A percentile compares a stretch with the other conserved stretches of the same genome.
Evolutionary conservation across 2,113 vertebrate species (phyloP).

Genomic region (Crypturellus undulatus): DNA sequence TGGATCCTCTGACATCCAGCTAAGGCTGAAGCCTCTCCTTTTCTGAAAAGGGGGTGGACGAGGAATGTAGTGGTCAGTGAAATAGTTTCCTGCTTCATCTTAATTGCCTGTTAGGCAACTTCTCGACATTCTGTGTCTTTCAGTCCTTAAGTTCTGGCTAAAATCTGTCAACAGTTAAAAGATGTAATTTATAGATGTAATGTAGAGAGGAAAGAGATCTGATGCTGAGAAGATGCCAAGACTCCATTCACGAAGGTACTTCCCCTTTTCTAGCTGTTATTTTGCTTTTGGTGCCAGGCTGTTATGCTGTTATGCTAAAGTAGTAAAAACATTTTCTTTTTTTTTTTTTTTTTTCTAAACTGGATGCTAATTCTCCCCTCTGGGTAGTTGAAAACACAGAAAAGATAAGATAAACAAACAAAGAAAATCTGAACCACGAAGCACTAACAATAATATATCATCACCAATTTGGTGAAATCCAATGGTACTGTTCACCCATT

Average conservation of each 20-base stretch:
- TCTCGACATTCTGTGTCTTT: not conserved
- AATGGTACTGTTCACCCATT: not conserved
- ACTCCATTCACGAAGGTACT: not conserved
- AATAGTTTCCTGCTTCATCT: not conserved
- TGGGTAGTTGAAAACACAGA: rapidly evolving
- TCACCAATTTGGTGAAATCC: not conserved
- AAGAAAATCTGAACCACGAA: rapidly evolving
- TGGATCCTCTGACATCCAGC: not conserved
- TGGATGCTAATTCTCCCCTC: not conserved
- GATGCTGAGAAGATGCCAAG: not conserved
- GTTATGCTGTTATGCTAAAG: not conserved
- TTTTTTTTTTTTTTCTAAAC: not conserved
- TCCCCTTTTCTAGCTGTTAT: not conserved
- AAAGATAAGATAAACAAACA: not conserved
- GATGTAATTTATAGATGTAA: not conserved
- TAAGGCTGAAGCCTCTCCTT: not conserved
- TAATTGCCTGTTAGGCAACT: not conserved
- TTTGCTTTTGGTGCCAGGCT: not conserved
- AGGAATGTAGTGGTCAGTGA: rapidly evolving
- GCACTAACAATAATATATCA: not conserved
- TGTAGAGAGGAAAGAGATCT: not conserved
- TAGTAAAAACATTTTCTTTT: not conserved
- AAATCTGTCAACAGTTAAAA: not conserved
- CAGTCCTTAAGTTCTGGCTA: not conserved
- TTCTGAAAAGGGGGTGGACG: not conserved